Conservation (phyloP, 2,888 invertebrate species). For the Tetranychus piercei region DNA sequence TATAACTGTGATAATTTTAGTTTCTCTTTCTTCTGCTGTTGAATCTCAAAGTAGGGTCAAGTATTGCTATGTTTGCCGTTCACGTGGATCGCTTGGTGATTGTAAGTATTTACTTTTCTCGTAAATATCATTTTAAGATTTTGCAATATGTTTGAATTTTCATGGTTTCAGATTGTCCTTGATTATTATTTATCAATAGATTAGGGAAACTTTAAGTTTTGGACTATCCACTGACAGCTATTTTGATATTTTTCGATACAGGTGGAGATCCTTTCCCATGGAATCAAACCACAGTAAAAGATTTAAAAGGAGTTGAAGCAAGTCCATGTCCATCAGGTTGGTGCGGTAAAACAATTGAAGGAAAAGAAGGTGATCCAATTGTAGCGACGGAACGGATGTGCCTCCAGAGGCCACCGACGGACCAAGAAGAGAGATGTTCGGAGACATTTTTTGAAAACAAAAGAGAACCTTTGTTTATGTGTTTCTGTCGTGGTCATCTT, state of each 20-base stretch:
- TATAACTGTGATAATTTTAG: not conserved
- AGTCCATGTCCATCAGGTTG: conserved; percentile 40
- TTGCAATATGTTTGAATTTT: not conserved
- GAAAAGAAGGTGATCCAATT: conserved; percentile 62
- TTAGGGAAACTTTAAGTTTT: not conserved
- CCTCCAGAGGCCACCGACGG: conserved; percentile 63
- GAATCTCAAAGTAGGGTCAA: conserved; percentile 19
- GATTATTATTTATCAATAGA: not conserved
- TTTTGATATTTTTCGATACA: not conserved
- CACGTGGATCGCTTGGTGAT: conserved; percentile 64
- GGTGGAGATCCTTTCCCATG: conserved; percentile 57
- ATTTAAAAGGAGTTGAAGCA: conserved; percentile 30
- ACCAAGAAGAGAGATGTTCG: conserved; percentile 71
- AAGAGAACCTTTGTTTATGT: conserved; percentile 55
- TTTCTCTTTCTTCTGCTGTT: not conserved
- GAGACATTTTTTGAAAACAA: conserved; percentile 62
- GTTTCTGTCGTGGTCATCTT: conserved; percentile 72
- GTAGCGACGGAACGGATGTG: conserved; percentile 71
- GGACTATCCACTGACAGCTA: not conserved
- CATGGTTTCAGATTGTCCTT: not conserved
- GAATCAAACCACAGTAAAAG: conserved; percentile 54
- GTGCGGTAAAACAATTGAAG: conserved; percentile 74
- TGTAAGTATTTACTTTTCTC: conserved; percentile 36
- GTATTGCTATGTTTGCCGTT: conserved; percentile 58
- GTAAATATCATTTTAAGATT: not conserved